These are phyloP conservation scores for Saccostrea cuccullata DNA, from an alignment of 1,140 invertebrate species.

Conservation along the genomic window DNA sequence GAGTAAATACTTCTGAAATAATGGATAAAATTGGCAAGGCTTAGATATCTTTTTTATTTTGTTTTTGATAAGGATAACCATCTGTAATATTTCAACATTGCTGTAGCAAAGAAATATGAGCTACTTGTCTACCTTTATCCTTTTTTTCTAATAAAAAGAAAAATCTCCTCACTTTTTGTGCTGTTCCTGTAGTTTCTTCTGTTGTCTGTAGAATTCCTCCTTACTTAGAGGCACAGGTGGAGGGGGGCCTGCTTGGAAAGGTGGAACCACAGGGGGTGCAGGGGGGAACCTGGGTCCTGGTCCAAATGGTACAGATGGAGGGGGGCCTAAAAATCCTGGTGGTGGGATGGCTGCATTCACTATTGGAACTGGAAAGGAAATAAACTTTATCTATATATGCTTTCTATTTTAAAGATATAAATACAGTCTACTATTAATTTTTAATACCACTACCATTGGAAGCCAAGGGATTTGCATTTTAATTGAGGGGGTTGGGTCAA, in stretches of 20 bases:
- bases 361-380: constrained; percentile 26
- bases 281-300: not conserved
- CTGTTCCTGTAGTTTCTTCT: constrained; percentile 52
- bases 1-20: not conserved
- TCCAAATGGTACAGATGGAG: constrained; percentile 10
- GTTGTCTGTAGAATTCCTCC: constrained; percentile 59
- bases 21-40: not conserved
- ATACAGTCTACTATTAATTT: too few relatives aligned
- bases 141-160: not conserved
- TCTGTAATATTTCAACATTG: too few relatives aligned
- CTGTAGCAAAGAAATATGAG: not conserved
- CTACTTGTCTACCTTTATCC: not conserved
- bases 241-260: constrained; percentile 28
- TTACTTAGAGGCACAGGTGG: constrained; percentile 46
- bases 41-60: not conserved
- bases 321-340: constrained; percentile 26
- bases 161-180: constrained; percentile 43
- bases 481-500: too few relatives aligned
- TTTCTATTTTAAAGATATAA: too few relatives aligned
- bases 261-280: constrained; percentile 9
- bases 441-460: too few relatives aligned
- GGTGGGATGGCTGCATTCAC: constrained; percentile 43
- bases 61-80: not conserved
- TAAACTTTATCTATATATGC: not conserved
- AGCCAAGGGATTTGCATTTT: too few relatives aligned